A percentile compares a stretch with the other conserved stretches of the same genome.
phyloP scores from a whole-genome alignment of 1,140 invertebrate genomes.

The Macrocentrus cingulum region DNA sequence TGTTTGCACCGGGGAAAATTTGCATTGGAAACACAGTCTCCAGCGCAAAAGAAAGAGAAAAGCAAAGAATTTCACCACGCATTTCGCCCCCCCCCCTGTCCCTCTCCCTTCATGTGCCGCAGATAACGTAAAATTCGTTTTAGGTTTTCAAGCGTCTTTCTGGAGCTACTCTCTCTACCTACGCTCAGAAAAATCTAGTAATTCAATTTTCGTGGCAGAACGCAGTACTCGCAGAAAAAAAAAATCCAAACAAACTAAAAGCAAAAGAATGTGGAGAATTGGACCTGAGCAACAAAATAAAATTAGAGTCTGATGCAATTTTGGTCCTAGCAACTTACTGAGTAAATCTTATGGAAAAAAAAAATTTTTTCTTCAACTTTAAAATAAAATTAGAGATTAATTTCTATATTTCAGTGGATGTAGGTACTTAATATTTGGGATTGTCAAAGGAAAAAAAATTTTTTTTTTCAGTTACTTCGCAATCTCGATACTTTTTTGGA shows the following conservation, averaged over 20 bases:
- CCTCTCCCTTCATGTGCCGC: constrained; percentile 10
- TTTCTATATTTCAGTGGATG: no score
- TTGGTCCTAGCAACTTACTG: no score
- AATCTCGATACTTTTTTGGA: no score
- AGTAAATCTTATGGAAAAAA: no score
- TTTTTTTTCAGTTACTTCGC: no score
- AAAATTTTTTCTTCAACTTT: no score
- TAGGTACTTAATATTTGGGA: no score
- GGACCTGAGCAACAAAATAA: neutral
- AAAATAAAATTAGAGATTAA: no score
- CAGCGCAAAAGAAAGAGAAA: neutral
- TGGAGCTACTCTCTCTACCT: neutral
- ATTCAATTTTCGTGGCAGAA: constrained; percentile 40
- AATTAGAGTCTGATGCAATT: neutral
- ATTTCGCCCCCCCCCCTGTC: neutral
- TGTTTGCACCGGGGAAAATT: constrained; percentile 22
- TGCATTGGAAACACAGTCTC: constrained; percentile 24
- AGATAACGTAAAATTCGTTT: constrained; percentile 25
- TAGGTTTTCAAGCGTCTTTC: constrained; percentile 3
- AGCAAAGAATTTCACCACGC: constrained; percentile 18
- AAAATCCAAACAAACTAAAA: neutral
- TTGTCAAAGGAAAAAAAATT: no score
- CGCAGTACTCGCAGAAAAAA: constrained; percentile 2
- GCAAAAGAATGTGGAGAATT: no score
- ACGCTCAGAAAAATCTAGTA: constrained; percentile 26